phyloP scores from a whole-genome alignment of 92 coral and sea anemone species.

The Paramuricea clavata region DNA sequence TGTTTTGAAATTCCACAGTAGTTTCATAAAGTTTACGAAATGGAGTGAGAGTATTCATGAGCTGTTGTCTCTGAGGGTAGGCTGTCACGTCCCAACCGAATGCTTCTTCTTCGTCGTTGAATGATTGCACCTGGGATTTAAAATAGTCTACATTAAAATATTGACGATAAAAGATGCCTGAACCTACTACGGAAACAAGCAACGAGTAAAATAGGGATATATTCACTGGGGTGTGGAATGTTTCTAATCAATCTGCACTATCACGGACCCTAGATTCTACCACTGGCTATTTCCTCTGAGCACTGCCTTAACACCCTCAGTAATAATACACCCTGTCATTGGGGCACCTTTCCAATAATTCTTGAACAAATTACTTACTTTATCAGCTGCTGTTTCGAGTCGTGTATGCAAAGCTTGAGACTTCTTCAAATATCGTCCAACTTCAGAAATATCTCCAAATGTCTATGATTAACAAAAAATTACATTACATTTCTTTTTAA shows the following conservation, averaged over 20 bases:
- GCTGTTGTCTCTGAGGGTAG: conserved; percentile 96
- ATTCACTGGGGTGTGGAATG: too few relatives aligned
- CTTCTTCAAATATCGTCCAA: conserved; percentile 92
- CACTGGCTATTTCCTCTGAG: too few relatives aligned
- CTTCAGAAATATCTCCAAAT: conserved; percentile 96
- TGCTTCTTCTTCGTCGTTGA: conserved; percentile 98
- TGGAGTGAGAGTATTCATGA: conserved; percentile 92
- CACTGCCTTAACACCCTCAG: neutral
- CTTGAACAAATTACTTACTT: conserved; percentile 53
- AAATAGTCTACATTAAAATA: neutral
- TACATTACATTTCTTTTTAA: neutral
- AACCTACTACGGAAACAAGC: too few relatives aligned
- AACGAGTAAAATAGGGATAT: neutral
- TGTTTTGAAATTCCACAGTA: conserved; percentile 96
- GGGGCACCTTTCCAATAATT: neutral
- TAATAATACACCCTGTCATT: neutral
- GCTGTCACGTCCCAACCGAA: conserved; percentile 97
- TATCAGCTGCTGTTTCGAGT: conserved; percentile 93
- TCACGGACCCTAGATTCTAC: too few relatives aligned
- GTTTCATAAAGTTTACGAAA: conserved; percentile 94
- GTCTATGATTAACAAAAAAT: conserved; percentile 20
- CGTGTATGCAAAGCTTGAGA: conserved; percentile 94
- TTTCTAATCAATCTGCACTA: too few relatives aligned
- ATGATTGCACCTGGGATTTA: conserved; percentile 77
- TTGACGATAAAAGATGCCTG: too few relatives aligned